Conservation (phyloP, 2,888 invertebrate species). For the Heliconius cydno region DNA sequence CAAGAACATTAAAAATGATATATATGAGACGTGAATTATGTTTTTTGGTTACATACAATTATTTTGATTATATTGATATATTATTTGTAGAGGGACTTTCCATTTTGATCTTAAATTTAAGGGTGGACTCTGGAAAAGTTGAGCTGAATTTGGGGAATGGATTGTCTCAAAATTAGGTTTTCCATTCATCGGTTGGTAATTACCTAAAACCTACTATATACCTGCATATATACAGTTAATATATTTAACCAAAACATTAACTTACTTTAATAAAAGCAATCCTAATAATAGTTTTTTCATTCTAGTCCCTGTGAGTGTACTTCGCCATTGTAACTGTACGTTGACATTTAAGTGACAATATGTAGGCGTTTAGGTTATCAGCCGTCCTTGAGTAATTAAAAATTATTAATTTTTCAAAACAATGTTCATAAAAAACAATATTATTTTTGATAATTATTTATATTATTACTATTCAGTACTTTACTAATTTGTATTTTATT, state of each 20-base stretch:
- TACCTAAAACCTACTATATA: no score
- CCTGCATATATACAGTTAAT: no score
- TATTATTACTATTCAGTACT: no score
- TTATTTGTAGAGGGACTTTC: background rate
- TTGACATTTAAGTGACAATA: constrained; percentile 22
- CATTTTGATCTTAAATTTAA: background rate
- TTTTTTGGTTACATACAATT: constrained; percentile 17
- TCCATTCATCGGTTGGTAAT: no score
- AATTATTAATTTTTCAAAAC: background rate
- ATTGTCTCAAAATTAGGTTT: no score
- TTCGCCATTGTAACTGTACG: constrained; percentile 1
- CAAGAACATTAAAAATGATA: constrained; percentile 38
- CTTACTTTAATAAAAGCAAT: background rate
- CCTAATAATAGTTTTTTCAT: background rate
- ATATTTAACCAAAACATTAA: background rate
- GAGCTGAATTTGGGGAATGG: background rate
- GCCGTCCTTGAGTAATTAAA: constrained; percentile 18
- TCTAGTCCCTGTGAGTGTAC: constrained; percentile 1
- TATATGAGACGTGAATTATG: constrained; percentile 28
- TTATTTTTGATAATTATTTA: no score
- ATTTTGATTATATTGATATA: constrained; percentile 5
- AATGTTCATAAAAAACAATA: no score
- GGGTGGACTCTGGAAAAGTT: background rate
- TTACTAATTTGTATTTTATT: no score
- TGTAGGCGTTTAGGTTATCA: constrained; percentile 28